Evolutionary conservation across 2,888 invertebrate genomes (phyloP), one percentile per base, ranked within the genome.

Genomic region (Drosophila siamana): DNA sequence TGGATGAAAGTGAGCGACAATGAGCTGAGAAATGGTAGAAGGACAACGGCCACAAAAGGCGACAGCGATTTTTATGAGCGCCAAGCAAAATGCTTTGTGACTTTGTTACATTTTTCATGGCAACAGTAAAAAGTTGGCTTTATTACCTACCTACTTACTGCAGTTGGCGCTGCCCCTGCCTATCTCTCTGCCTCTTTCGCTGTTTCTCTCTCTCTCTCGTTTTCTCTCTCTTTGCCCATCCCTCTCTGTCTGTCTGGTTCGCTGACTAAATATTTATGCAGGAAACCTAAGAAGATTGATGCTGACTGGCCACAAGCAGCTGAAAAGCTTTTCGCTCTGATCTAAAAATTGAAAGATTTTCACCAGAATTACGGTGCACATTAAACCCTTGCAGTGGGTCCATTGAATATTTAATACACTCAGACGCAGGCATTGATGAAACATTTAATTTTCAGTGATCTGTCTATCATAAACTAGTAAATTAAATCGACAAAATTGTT

Each of bases 51-150:
- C 26, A 61, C 54, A 59, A 43, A 51, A 62, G 28, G 38, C 55
- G 75, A 70, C 73, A 72, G 63, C 59, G 43, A 64, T 75, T 85
- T 79, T 75, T 80, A 85, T 85, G 80, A 72, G 68, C 73, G 50
- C 64, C 69, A 68, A 64, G 68, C 57, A 65, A 83, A 86, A 86
- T 82, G 81, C 81, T 80, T 86, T 83, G 86, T 79, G 81, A 84
- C 84, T 83, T 79, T 86, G 71, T 86, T 81, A 77, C 79, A 79
- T 73, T 79, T 78, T 86, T 84, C 79, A 81, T 84, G 77, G 77
- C 70, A 79, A 73, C 79, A 79, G 81, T 86, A 84, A 81, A 83
- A 86, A 71, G 65, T 84, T 69, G 59, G 63, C 77, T 84, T 83
- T 84, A 81, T 84, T 84, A 74, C 79, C 79, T 69, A 73, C 68